Percentiles rank a stretch among this genome's conserved stretches.
Evolutionary conservation across 2,888 invertebrate species (phyloP).

Genomic region (Neuroscelio doddi): DNA sequence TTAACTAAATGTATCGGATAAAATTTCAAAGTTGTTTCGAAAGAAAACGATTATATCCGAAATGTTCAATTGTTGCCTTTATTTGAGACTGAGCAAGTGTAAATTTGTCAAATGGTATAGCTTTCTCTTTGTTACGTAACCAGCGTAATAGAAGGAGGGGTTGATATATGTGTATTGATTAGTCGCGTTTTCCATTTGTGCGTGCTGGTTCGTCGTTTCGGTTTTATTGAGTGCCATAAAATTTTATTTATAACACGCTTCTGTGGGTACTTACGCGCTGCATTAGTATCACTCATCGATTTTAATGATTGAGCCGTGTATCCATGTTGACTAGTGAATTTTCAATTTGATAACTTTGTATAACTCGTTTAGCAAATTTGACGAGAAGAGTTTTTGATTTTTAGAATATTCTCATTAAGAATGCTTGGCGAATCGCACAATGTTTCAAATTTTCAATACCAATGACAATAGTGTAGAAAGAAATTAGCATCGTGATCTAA

Average conservation of each 20-base stretch:
- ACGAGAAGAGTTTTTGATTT: too few relatives aligned
- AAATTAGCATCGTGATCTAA: background rate
- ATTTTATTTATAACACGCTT: background rate
- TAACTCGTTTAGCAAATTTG: background rate
- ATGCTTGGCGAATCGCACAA: too few relatives aligned
- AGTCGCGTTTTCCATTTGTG: conserved; percentile 19
- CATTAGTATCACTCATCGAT: background rate
- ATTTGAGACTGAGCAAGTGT: too few relatives aligned
- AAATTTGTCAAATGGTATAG: too few relatives aligned
- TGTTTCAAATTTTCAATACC: background rate
- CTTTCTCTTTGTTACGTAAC: too few relatives aligned
- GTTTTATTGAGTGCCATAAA: background rate
- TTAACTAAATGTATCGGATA: too few relatives aligned
- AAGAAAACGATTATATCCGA: too few relatives aligned
- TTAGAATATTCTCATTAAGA: too few relatives aligned
- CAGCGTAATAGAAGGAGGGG: background rate
- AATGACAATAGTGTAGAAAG: background rate
- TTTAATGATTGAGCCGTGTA: background rate
- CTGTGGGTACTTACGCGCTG: conserved; percentile 24
- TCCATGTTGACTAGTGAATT: background rate
- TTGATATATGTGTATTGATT: conserved; percentile 28
- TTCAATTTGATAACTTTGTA: conserved; percentile 3
- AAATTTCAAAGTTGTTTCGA: too few relatives aligned
- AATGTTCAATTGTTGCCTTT: too few relatives aligned
- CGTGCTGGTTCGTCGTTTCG: background rate